A percentile compares a stretch with the other conserved stretches of the same genome.
phyloP scores from a whole-genome alignment of 2,888 invertebrate species.

The Pimpla rufipes region DNA sequence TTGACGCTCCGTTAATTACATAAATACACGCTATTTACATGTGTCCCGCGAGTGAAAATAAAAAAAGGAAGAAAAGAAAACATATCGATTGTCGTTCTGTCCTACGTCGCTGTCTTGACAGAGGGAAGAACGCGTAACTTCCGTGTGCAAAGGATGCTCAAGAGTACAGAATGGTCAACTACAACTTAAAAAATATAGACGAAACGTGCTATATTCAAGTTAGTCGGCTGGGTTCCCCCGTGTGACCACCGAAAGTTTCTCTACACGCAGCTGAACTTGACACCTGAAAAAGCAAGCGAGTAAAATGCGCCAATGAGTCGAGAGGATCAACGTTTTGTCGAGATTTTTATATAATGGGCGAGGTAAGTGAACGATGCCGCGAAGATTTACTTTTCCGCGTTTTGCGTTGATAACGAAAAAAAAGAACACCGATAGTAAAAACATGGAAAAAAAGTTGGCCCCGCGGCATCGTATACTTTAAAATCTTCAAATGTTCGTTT shows the following conservation, averaged over 20 bases:
- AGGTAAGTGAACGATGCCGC: constrained; percentile 62
- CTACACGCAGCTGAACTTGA: constrained; percentile 94
- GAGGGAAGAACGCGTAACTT: constrained; percentile 19
- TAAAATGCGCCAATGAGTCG: constrained; percentile 37
- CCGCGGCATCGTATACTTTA: constrained; percentile 65
- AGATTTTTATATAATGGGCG: not conserved
- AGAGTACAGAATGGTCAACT: constrained; percentile 72
- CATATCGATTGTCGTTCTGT: constrained; percentile 45
- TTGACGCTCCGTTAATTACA: constrained; percentile 82
- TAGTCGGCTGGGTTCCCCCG: constrained; percentile 78
- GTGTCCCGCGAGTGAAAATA: constrained; percentile 71
- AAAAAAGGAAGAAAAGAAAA: not conserved
- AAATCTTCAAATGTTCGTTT: not conserved
- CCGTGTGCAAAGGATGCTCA: constrained; percentile 44
- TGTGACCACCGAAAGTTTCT: constrained; percentile 79
- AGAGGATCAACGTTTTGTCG: not conserved
- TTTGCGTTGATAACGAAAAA: constrained; percentile 20
- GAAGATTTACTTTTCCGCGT: not conserved
- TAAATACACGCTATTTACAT: constrained; percentile 84
- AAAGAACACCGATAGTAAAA: constrained; percentile 22
- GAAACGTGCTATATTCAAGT: constrained; percentile 82
- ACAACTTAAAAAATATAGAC: constrained; percentile 82
- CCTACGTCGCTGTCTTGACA: constrained; percentile 15
- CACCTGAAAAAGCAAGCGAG: constrained; percentile 84
- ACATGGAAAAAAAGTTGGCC: constrained; percentile 9